Percentiles rank a stretch among this genome's conserved stretches.
These are phyloP conservation scores for Neuroscelio doddi DNA, from an alignment of 2,888 invertebrate genomes.

Conservation along the genomic window DNA sequence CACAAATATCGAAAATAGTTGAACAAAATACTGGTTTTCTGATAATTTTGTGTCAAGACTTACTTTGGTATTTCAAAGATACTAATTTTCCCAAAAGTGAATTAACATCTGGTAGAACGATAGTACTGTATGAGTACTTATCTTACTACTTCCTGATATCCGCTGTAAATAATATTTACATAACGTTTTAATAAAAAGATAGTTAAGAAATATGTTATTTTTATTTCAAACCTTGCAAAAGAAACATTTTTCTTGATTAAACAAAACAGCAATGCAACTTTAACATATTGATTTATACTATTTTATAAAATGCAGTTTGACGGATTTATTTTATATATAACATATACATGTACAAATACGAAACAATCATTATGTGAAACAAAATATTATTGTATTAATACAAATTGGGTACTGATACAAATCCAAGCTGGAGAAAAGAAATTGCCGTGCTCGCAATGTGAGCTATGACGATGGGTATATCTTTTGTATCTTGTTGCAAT, in stretches of 20 bases:
- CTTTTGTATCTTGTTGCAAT: slow-evolving; percentile 62
- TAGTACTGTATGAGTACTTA: slow-evolving; percentile 28
- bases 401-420: slow-evolving; percentile 61
- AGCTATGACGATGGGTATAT: slow-evolving; percentile 62
- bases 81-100: not conserved
- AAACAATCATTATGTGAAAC: too few species aligned
- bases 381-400: slow-evolving; percentile 34
- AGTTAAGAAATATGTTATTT: slow-evolving; percentile 35
- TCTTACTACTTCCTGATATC: slow-evolving; percentile 37
- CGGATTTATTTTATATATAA: too few species aligned
- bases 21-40: too few species aligned
- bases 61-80: too few species aligned
- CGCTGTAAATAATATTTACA: slow-evolving; percentile 69
- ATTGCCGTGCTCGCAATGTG: slow-evolving; percentile 62
- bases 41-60: too few species aligned
- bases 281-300: too few species aligned
- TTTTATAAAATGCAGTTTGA: too few species aligned
- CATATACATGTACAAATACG: too few species aligned
- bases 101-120: slow-evolving; percentile 26
- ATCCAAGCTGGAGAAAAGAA: slow-evolving; percentile 63
- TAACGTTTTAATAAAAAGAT: slow-evolving; percentile 68
- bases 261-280: too few species aligned
- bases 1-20: too few species aligned
- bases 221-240: not conserved
- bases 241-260: too few species aligned